phyloP scores from a whole-genome alignment of 2,113 vertebrate genomes.

The Ploceus nigricollis region DNA sequence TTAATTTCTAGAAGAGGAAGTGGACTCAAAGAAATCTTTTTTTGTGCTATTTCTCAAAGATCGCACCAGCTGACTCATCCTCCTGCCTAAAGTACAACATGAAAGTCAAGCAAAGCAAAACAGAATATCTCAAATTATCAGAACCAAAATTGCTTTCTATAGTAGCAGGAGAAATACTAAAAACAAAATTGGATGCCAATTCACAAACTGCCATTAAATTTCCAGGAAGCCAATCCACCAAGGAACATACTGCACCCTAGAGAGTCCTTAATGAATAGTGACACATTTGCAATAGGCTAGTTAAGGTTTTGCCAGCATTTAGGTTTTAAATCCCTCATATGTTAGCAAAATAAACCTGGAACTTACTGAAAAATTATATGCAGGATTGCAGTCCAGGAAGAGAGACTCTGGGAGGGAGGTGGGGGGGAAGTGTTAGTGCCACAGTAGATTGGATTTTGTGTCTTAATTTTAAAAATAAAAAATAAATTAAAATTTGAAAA shows the following conservation, averaged over 20 bases:
- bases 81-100: not conserved
- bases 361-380: not conserved
- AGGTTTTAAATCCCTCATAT: not conserved
- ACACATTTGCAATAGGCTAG: slow-evolving; percentile 19
- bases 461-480: not conserved
- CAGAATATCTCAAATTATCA: not conserved
- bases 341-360: not conserved
- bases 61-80: not conserved
- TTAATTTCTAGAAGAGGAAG: not conserved
- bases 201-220: slow-evolving; percentile 14
- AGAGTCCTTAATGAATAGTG: slow-evolving; percentile 23
- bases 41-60: not conserved
- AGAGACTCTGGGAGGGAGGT: not conserved
- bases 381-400: not conserved
- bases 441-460: not conserved
- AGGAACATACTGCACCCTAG: slow-evolving; percentile 11
- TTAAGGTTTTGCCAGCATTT: slow-evolving; percentile 22
- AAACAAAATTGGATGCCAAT: not conserved
- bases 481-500: too few species aligned
- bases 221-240: slow-evolving; percentile 23
- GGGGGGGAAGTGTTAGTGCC: not conserved
- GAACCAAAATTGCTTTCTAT: not conserved
- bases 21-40: not conserved
- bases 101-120: slow-evolving; percentile 15
- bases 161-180: not conserved